Conservation (phyloP, 2,797 vertebrate species). For the Capromys pilorides region DNA sequence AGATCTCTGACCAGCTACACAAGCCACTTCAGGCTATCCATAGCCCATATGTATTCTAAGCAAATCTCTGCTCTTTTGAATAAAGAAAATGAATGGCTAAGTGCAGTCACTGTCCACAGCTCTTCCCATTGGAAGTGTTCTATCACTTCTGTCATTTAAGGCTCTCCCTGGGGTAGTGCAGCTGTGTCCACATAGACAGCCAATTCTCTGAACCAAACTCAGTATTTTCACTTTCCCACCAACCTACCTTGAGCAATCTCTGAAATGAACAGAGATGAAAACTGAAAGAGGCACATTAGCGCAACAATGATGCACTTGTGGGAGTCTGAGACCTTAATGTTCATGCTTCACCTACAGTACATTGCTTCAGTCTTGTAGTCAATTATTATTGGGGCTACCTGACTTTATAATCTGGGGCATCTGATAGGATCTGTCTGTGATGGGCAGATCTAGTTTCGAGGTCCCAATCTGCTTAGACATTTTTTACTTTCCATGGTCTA, state of each 20-base stretch:
- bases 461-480: background rate
- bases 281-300: background rate
- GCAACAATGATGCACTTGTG: background rate
- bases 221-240: background rate
- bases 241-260: background rate
- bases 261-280: background rate
- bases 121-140: background rate
- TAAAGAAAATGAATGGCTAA: background rate
- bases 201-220: background rate
- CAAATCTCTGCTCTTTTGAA: slow-evolving; percentile 10
- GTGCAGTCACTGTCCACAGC: background rate
- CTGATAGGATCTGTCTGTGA: background rate
- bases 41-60: background rate
- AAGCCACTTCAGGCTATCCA: background rate
- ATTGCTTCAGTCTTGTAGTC: background rate
- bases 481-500: background rate
- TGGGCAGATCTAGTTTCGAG: background rate
- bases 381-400: background rate
- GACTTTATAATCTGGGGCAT: background rate
- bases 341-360: background rate
- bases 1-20: background rate
- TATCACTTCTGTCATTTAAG: background rate
- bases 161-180: background rate
- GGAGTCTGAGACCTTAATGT: background rate
- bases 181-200: background rate